A percentile compares a stretch with the other conserved stretches of the same genome.
Evolutionary conservation across 2,113 vertebrate species (phyloP).

Genomic region (Halcyon malimbica): DNA sequence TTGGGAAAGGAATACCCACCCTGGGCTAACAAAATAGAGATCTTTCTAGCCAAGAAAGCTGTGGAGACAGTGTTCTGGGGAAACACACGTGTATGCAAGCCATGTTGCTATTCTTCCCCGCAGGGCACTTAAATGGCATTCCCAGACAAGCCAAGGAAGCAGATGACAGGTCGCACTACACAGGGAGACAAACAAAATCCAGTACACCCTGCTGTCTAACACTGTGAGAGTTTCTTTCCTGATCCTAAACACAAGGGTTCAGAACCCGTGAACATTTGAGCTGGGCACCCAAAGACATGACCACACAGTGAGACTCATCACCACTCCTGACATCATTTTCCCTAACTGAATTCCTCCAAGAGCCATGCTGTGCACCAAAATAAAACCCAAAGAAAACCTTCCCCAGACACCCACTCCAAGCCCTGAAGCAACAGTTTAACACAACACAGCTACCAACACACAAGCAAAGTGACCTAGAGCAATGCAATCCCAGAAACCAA

Average conservation of each 20-base stretch:
- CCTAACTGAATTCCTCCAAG: neutral
- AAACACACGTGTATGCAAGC: neutral
- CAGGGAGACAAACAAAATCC: neutral
- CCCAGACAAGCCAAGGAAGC: neutral
- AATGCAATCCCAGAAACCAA: neutral
- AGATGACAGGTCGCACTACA: neutral
- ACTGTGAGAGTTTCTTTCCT: neutral
- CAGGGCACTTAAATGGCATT: neutral
- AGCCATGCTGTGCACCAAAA: neutral
- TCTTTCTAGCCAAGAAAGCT: neutral
- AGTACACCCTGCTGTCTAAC: neutral
- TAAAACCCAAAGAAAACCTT: neutral
- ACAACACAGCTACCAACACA: neutral
- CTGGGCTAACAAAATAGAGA: neutral
- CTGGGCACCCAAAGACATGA: neutral
- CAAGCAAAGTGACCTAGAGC: neutral
- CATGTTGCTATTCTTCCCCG: neutral
- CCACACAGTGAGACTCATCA: neutral
- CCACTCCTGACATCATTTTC: neutral
- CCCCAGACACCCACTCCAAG: neutral
- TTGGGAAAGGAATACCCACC: neutral
- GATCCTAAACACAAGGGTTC: neutral
- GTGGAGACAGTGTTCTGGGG: neutral
- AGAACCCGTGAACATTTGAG: neutral
- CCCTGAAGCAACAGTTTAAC: neutral